Base-by-base conservation (phyloP, 2,113 vertebrate genomes). In the Nipponia nippon region DNA sequence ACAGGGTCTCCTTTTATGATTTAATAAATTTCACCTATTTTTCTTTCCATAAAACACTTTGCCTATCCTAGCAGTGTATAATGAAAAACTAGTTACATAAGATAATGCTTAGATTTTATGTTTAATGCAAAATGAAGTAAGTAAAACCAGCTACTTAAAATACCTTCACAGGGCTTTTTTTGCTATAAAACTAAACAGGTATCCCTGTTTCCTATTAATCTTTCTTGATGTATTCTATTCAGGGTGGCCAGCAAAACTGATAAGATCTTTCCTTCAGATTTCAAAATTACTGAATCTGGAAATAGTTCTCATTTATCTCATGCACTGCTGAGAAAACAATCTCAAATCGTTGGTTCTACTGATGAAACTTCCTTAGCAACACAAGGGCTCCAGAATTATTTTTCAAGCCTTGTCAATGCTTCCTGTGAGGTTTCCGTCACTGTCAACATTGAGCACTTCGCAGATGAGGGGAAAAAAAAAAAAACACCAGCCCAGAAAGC, bases 361-460 rank as follows among this genome's bases (percentile, higher is more conserved):
- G 96, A 96, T 97, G 96, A 97, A 96, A 95, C 93, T 97, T 96
- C 96, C 96, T 96, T 97, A 97, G 95, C 95, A 96, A 96, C 96
- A 86, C 87, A 27, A 86, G 75, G 78, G 93, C 82, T 96, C 96
- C 93, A 88, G 93, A 97, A 96, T 94, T 96, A 97, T 96, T 97
- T 96, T 96, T 96, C 96, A 96, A 83, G 25, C 95, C 82, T 44
- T 96, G 96, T 94, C 96, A 91, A 6, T 73, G 90, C 93, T 97
- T 97, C 96, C 95, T 96, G 82, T 90, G 96, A 95, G 95, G 85
- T 94, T 97, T 97, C 95, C 13, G 49, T 97, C 95, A 95, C 70
- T 96, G 96, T 93, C 96, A 96, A 83, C 91, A 49, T 30, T 1
- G 25, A 96, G 38, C 82, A 80, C 73, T 92, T 96, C 0, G 0